A percentile compares a stretch with the other conserved stretches of the same genome.
Evolutionary conservation across 2,888 invertebrate species (phyloP).

Genomic region (Camptogramma bilineatum): DNA sequence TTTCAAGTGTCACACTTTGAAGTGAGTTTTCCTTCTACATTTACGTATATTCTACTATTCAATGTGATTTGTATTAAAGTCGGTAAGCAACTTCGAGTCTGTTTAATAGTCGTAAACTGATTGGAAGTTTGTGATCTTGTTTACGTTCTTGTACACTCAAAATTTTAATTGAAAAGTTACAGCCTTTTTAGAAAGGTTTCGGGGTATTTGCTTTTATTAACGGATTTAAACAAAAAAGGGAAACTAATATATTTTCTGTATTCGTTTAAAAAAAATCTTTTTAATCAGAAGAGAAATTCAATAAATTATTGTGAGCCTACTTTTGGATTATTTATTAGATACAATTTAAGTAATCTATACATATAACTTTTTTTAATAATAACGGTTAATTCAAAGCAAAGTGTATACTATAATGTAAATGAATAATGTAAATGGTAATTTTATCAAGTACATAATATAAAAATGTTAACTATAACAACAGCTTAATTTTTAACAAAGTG

Average conservation of each 20-base stretch:
- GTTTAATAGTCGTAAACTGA: conserved; percentile 47
- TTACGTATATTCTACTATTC: neutral
- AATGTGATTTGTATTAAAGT: conserved; percentile 48
- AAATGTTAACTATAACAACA: too few relatives aligned
- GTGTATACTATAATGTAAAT: too few relatives aligned
- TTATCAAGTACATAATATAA: too few relatives aligned
- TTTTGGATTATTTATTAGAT: too few relatives aligned
- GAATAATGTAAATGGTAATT: too few relatives aligned
- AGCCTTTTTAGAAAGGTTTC: conserved; percentile 29
- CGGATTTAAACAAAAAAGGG: conserved; percentile 29
- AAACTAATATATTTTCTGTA: neutral
- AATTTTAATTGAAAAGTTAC: conserved; percentile 40
- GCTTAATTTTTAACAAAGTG: too few relatives aligned
- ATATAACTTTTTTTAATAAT: too few relatives aligned
- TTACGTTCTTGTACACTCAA: conserved; percentile 36
- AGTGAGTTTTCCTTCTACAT: conserved; percentile 15
- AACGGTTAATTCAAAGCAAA: too few relatives aligned
- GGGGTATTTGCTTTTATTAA: conserved; percentile 31
- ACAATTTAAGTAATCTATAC: too few relatives aligned
- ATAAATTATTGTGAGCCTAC: too few relatives aligned
- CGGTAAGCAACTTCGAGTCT: conserved; percentile 43
- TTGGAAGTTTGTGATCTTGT: conserved; percentile 43
- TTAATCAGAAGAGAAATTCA: too few relatives aligned
- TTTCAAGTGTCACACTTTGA: neutral
- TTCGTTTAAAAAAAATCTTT: too few relatives aligned